Evolutionary conservation across 1,140 invertebrate genomes (phyloP).

Genomic region (Drosophila sulfurigaster): DNA sequence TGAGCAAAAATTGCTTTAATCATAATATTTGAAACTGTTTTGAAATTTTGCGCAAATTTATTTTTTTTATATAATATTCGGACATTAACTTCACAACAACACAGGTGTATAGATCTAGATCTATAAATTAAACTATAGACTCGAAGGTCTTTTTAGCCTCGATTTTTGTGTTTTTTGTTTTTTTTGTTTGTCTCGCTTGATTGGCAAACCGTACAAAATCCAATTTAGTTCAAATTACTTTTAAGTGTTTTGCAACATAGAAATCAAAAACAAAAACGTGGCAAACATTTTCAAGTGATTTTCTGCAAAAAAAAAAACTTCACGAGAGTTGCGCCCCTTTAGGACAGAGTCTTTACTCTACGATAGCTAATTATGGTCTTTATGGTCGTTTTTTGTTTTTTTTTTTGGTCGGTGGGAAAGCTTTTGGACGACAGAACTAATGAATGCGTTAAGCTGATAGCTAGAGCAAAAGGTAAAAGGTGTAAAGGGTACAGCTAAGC

Average conservation of each 20-base stretch:
- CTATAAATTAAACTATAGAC: constrained; percentile 47
- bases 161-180: constrained; percentile 30
- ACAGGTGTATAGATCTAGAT: constrained; percentile 64
- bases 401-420: constrained; percentile 53
- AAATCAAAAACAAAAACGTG: constrained; percentile 40
- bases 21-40: constrained; percentile 50
- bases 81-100: constrained; percentile 34
- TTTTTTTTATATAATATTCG: constrained; percentile 65
- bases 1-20: constrained; percentile 38
- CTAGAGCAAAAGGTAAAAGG: not conserved
- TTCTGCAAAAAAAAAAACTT: constrained; percentile 9
- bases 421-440: constrained; percentile 58
- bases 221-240: constrained; percentile 80
- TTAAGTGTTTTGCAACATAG: constrained; percentile 57
- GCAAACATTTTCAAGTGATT: constrained; percentile 52
- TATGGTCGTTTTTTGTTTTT: constrained; percentile 25
- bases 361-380: constrained; percentile 49
- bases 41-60: constrained; percentile 67
- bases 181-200: constrained; percentile 47
- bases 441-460: constrained; percentile 46
- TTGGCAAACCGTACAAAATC: constrained; percentile 69
- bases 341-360: constrained; percentile 50
- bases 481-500: constrained; percentile 4
- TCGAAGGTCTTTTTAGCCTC: constrained; percentile 60
- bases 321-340: constrained; percentile 53